These are phyloP conservation scores for Scaptomyza montana DNA, from an alignment of 1,140 invertebrate genomes.

Conservation along the genomic window DNA sequence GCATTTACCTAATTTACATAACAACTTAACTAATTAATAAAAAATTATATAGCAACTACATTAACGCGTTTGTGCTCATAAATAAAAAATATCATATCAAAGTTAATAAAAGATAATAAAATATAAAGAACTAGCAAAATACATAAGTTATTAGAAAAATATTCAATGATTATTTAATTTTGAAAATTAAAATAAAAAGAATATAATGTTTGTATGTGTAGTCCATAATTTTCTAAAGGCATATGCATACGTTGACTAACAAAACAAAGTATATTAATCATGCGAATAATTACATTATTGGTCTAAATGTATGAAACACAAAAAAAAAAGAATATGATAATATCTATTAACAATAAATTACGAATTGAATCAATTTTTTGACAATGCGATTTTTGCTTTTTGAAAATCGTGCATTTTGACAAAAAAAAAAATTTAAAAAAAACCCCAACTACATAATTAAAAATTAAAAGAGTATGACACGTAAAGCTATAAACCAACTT, in stretches of 20 bases:
- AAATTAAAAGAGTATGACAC: slow-evolving; percentile 28
- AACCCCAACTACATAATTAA: slow-evolving; percentile 23
- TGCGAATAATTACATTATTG: slow-evolving; percentile 48
- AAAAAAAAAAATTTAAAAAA: slow-evolving; percentile 41
- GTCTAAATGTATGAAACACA: slow-evolving; percentile 52
- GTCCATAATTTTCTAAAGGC: slow-evolving; percentile 73
- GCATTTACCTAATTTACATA: slow-evolving; percentile 58
- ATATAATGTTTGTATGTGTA: slow-evolving; percentile 67
- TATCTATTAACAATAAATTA: slow-evolving; percentile 69
- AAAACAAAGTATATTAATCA: slow-evolving; percentile 24
- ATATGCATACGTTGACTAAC: slow-evolving; percentile 49
- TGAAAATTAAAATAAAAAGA: slow-evolving; percentile 44
- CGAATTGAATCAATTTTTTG: slow-evolving; percentile 76
- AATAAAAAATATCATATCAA: slow-evolving; percentile 64
- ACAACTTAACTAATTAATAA: slow-evolving; percentile 45
- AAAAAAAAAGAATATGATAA: slow-evolving; percentile 30
- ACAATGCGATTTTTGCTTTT: slow-evolving; percentile 80
- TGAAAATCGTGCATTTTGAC: slow-evolving; percentile 79
- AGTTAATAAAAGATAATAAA: slow-evolving; percentile 29
- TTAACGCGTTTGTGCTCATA: slow-evolving; percentile 56
- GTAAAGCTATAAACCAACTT: slow-evolving; percentile 60
- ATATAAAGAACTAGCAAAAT: slow-evolving; percentile 32
- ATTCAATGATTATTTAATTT: slow-evolving; percentile 75
- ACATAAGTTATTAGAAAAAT: slow-evolving; percentile 60
- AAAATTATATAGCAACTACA: slow-evolving; percentile 33